phyloP scores from a whole-genome alignment of 2,113 vertebrate genomes.

The cattle (Bos taurus) region ARS-UCD2.0 NC_037347.1:58540001-58540500 shows the following conservation, averaged over 20 bases:
- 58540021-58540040: background rate
- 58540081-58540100: background rate
- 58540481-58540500: background rate
- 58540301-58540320: background rate
- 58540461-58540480: background rate
- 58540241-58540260: background rate
- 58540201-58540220: background rate
- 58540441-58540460: background rate
- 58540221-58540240: background rate
- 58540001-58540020: background rate
- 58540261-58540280: background rate
- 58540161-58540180: background rate
- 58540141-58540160: background rate
- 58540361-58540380: background rate
- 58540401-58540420: background rate
- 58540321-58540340: background rate
- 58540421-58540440: background rate
- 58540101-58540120: background rate
- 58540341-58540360: background rate
- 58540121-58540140: background rate
- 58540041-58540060: background rate
- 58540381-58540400: background rate
- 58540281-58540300: background rate
- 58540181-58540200: background rate
- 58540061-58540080: background rate